Evolutionary conservation across 2,113 vertebrate species (phyloP).

Genomic region (Amphilophus citrinellus): DNA sequence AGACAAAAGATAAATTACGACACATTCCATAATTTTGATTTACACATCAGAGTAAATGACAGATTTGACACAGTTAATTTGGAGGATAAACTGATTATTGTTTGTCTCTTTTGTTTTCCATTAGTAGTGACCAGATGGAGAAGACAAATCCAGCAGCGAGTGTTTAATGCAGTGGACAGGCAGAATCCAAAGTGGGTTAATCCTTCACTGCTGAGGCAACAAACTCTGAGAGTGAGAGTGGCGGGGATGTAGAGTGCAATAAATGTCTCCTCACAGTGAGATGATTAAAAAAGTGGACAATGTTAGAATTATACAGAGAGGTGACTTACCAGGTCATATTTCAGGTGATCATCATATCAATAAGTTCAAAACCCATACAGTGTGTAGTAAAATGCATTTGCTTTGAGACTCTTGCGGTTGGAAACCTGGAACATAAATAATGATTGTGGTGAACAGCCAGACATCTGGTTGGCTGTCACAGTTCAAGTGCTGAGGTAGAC

Average conservation of each 20-base stretch:
- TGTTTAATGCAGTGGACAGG: conserved; percentile 5
- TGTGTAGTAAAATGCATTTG: not conserved
- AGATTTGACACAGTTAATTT: conserved; percentile 4
- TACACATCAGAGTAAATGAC: not conserved
- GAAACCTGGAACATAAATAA: not conserved
- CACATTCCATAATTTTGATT: conserved; percentile 8
- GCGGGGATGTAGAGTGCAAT: not conserved
- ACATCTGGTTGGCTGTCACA: not conserved
- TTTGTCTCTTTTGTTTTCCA: conserved; percentile 13
- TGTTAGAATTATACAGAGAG: not conserved
- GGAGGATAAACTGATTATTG: conserved; percentile 15
- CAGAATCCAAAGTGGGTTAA: conserved; percentile 56
- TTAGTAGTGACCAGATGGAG: conserved; percentile 12
- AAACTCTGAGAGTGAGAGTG: not conserved
- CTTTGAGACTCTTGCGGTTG: not conserved
- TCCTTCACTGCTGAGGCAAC: conserved; percentile 27
- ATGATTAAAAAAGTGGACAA: not conserved
- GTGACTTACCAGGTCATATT: not conserved
- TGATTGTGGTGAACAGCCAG: not conserved
- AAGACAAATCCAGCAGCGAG: conserved; percentile 11
- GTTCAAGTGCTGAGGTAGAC: not conserved
- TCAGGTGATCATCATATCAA: not conserved
- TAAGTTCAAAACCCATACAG: not conserved
- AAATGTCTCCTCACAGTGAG: not conserved
- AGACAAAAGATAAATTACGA: not conserved